Conservation (phyloP, 2,888 invertebrate genomes). For the Meiosimyza platycephala region DNA sequence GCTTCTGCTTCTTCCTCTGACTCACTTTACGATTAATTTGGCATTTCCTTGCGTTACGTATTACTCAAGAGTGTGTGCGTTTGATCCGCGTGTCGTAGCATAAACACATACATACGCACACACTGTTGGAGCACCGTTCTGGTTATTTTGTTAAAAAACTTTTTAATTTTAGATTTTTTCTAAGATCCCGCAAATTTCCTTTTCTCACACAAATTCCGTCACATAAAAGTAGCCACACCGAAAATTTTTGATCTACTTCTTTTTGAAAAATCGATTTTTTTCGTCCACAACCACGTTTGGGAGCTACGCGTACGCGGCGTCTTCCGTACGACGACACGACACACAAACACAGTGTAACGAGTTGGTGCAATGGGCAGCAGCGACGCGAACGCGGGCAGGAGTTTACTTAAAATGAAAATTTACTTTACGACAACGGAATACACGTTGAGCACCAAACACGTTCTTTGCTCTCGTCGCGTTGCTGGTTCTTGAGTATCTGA, state of each 20-base stretch:
- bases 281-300: conserved; percentile 29
- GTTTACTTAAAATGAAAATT: background rate
- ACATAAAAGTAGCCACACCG: background rate
- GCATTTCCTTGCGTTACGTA: too few species aligned
- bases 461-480: conserved; percentile 54
- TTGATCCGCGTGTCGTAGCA: too few species aligned
- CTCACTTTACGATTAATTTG: background rate
- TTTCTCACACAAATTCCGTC: too few species aligned
- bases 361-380: background rate
- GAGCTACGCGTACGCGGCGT: conserved; percentile 29
- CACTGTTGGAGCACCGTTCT: too few species aligned
- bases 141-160: too few species aligned
- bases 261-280: conserved; percentile 60
- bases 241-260: conserved; percentile 10
- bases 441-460: conserved; percentile 43
- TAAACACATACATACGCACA: too few species aligned
- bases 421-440: conserved; percentile 16
- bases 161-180: too few species aligned
- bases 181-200: too few species aligned
- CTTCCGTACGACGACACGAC: conserved; percentile 17
- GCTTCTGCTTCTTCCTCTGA: background rate
- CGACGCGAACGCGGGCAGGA: background rate
- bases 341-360: conserved; percentile 16
- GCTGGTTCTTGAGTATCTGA: conserved; percentile 57
- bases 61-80: too few species aligned